Conservation (phyloP, 2,888 invertebrate species). For the Platycheirus rosarum region DNA sequence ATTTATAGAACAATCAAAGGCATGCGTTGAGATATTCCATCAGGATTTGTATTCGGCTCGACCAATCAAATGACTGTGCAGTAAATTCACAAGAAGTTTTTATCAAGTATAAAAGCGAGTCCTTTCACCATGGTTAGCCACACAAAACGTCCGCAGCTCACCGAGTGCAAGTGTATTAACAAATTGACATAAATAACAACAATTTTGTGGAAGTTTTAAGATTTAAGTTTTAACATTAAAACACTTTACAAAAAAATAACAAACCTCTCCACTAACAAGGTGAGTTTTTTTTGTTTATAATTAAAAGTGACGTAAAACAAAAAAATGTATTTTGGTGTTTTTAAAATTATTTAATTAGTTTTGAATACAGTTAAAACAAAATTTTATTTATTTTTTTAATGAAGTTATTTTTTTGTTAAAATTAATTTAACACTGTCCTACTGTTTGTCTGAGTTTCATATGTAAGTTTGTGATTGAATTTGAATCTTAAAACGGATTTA, state of each 20-base stretch:
- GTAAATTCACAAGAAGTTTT: slow-evolving; percentile 66
- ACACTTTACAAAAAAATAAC: slow-evolving; percentile 9
- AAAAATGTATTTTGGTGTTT: no score
- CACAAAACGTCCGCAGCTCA: slow-evolving; percentile 74
- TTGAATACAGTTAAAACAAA: no score
- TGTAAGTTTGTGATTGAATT: no score
- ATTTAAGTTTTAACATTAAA: slow-evolving; percentile 18
- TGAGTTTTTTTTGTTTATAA: neutral
- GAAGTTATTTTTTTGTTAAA: no score
- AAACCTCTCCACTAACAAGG: slow-evolving; percentile 12
- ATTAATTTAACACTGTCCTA: no score
- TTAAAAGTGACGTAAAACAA: neutral
- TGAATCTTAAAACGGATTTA: no score
- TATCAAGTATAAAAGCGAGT: slow-evolving; percentile 73
- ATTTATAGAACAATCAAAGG: slow-evolving; percentile 30
- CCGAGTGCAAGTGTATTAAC: slow-evolving; percentile 72
- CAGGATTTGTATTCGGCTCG: slow-evolving; percentile 38
- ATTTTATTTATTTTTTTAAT: no score
- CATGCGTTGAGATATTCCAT: slow-evolving; percentile 71
- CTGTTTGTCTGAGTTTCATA: no score
- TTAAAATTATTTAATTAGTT: no score
- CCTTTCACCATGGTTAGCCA: slow-evolving; percentile 54
- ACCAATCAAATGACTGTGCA: slow-evolving; percentile 59
- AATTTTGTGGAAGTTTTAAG: slow-evolving; percentile 9
- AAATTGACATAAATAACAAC: neutral